These are phyloP conservation scores for Drosophila dunni DNA, from an alignment of 1,140 invertebrate species.

Conservation along the genomic window DNA sequence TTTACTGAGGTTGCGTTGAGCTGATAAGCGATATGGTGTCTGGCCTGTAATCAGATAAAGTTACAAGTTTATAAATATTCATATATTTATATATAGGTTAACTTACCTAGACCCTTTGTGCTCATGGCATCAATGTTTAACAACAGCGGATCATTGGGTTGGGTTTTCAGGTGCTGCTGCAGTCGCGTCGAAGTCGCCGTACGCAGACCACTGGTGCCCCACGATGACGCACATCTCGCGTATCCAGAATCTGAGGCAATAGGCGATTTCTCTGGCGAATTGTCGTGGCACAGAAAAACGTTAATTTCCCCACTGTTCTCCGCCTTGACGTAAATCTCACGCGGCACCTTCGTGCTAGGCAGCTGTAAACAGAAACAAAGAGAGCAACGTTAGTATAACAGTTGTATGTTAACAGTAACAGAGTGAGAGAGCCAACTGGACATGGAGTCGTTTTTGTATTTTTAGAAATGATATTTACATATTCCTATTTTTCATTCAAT, in stretches of 20 bases:
- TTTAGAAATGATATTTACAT: slow-evolving; percentile 17
- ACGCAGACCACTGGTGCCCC: slow-evolving; percentile 61
- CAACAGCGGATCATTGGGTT: slow-evolving; percentile 78
- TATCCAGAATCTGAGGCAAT: slow-evolving; percentile 49
- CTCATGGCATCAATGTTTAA: slow-evolving; percentile 80
- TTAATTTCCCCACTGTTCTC: slow-evolving; percentile 94
- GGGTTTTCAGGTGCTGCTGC: slow-evolving; percentile 65
- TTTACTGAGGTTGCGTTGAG: slow-evolving; percentile 83
- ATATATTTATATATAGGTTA: background rate
- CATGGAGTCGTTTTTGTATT: background rate
- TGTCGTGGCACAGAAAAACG: slow-evolving; percentile 95
- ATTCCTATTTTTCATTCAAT: background rate
- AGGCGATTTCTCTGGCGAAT: slow-evolving; percentile 85
- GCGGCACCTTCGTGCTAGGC: slow-evolving; percentile 86
- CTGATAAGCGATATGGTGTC: slow-evolving; percentile 66
- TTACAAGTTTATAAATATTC: background rate
- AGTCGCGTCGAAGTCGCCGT: slow-evolving; percentile 76
- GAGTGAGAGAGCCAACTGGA: background rate
- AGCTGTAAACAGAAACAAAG: slow-evolving; percentile 83
- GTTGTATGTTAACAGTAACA: slow-evolving; percentile 5
- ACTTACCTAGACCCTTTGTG: slow-evolving; percentile 66
- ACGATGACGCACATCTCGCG: slow-evolving; percentile 17
- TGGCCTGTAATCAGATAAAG: slow-evolving; percentile 29
- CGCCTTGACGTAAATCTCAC: slow-evolving; percentile 94
- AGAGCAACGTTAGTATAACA: slow-evolving; percentile 28